These are phyloP conservation scores for Drosophila repleta DNA, from an alignment of 1,140 invertebrate genomes.

Conservation along the genomic window DNA sequence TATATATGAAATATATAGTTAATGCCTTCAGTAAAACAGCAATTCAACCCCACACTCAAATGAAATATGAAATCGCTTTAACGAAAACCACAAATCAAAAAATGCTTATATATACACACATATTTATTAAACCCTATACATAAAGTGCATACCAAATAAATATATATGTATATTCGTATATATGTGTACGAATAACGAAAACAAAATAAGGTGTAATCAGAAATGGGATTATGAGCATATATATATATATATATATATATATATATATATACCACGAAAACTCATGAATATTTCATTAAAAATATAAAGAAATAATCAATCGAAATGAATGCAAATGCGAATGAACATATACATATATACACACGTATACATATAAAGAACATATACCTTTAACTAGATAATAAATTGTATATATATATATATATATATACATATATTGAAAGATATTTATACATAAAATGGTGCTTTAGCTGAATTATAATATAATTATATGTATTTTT, in stretches of 20 bases:
- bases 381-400: constrained; percentile 64
- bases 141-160: constrained; percentile 29
- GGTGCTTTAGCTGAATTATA: constrained; percentile 84
- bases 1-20: constrained; percentile 34
- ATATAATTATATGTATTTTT: constrained; percentile 60
- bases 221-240: constrained; percentile 2
- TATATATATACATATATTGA: constrained; percentile 44
- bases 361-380: constrained; percentile 55
- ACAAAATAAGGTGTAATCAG: constrained; percentile 29
- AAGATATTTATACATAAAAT: constrained; percentile 66
- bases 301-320: constrained; percentile 25
- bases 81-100: constrained; percentile 66
- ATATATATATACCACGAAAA: constrained; percentile 26
- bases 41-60: constrained; percentile 52
- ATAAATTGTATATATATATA: constrained; percentile 63
- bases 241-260: background rate
- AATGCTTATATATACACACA: constrained; percentile 61
- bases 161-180: background rate
- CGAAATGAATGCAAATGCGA: constrained; percentile 45
- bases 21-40: constrained; percentile 40
- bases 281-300: constrained; percentile 7
- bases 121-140: constrained; percentile 33
- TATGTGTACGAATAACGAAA: constrained; percentile 13
- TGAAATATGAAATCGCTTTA: constrained; percentile 70
- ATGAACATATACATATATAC: constrained; percentile 43